Evolutionary conservation across 2,113 vertebrate species (phyloP), one percentile per base, ranked within the genome.

Genomic region (Cavia porcellus): DNA sequence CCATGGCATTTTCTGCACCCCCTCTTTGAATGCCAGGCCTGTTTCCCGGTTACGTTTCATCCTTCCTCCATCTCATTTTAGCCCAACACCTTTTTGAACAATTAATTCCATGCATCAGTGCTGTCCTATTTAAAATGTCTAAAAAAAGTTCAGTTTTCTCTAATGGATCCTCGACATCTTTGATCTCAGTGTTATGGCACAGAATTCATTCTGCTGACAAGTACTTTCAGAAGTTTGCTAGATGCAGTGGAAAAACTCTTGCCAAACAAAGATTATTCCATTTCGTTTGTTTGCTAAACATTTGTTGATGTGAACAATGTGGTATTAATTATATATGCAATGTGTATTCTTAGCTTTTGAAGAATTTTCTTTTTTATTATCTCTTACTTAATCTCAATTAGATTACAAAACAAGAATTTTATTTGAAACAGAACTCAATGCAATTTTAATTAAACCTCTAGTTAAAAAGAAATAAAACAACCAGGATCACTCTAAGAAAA

Each of bases 391-490:
- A 42, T 81, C 15, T 91, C 77, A 91, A 75, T 52, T 87, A 92
- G 83, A 90, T 52, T 86, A 35, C 55, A 74, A 93, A 86, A 47
- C 10, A 92, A 68, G 22, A 81, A 74, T 74, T 79, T 86, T 19
- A 75, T 64, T 8, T 30, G 20, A 95, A 95, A 20, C 83, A 95
- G 61, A 97, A 96, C 57, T 68, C 90, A 92, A 75, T 84, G 25
- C 86, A 57, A 15, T 85, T 64, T 95, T 94, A 50, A 64, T 96
- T 90, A 91, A 96, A 28, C 19, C 10, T 19, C 8, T 59, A 38
- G 22, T 92, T 91, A 89, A 52, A 82, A 92, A 86, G 90, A 35
- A 95, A 42, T 66, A 83, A 89, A 45, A 42, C 30, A 94, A 52
- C 12, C 88, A 50, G 68, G 47, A 42, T 55, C 45, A 70, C 68